phyloP scores from a whole-genome alignment of 2,113 vertebrate genomes.

The Nannospalax galili region DNA sequence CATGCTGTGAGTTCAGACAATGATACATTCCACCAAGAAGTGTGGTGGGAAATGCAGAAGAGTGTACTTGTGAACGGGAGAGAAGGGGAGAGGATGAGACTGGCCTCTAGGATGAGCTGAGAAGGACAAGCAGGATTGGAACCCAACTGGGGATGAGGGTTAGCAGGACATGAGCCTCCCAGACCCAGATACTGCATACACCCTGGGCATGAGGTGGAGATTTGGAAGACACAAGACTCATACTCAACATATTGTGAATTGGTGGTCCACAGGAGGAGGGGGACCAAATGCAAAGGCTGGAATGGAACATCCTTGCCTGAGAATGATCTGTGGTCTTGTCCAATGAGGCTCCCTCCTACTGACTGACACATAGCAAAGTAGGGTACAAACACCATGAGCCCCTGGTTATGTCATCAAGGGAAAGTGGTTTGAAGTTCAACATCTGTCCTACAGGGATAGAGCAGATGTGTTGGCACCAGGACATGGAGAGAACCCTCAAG shows the following conservation, averaged over 20 bases:
- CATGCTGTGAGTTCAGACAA: neutral
- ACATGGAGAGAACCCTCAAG: neutral
- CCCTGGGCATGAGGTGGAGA: neutral
- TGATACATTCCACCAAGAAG: neutral
- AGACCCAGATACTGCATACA: neutral
- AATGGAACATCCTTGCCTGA: neutral
- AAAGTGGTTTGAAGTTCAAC: neutral
- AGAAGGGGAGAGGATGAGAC: neutral
- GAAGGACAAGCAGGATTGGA: neutral
- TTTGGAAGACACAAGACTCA: neutral
- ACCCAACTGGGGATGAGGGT: neutral
- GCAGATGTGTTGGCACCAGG: accelerated
- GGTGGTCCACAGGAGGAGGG: neutral
- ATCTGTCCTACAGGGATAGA: neutral
- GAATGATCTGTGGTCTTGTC: neutral
- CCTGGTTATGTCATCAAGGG: neutral
- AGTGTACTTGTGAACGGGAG: neutral
- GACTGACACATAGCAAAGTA: neutral
- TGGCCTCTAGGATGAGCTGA: neutral
- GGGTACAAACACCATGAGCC: neutral
- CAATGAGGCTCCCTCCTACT: too few relatives aligned
- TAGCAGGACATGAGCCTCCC: neutral
- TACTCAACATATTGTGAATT: neutral
- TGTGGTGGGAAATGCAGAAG: neutral
- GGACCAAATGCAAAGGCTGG: neutral